These are phyloP conservation scores for Tipula unca DNA, from an alignment of 2,888 invertebrate species.

Conservation along the genomic window DNA sequence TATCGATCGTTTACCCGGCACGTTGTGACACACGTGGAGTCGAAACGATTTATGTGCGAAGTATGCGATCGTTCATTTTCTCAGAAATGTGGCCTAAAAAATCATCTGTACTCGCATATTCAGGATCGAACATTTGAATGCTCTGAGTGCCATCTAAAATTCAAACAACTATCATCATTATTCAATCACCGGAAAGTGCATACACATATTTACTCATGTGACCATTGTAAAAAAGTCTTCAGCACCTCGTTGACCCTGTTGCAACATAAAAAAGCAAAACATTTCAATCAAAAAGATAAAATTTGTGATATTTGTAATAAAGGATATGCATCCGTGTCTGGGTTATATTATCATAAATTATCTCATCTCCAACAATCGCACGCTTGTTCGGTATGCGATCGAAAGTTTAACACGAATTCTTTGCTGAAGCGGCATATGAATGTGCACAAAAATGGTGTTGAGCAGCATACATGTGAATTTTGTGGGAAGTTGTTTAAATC, in stretches of 20 bases:
- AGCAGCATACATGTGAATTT: neutral
- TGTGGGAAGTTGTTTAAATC: neutral
- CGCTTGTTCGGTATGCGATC: neutral
- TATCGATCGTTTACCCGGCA: neutral
- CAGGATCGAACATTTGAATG: neutral
- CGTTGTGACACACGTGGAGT: neutral
- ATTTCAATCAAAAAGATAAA: conserved; percentile 16
- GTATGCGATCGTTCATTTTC: neutral
- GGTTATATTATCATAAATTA: neutral
- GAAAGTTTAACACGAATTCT: neutral
- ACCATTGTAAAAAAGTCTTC: neutral
- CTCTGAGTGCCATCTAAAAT: neutral
- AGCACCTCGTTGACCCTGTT: neutral
- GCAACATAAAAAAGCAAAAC: conserved; percentile 8
- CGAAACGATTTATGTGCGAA: neutral
- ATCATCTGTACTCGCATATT: neutral
- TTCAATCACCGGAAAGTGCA: neutral
- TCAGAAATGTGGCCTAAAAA: neutral
- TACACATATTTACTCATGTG: neutral
- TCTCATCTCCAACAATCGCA: neutral
- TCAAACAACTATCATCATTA: neutral
- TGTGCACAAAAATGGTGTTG: neutral
- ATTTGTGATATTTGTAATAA: neutral
- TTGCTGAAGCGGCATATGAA: neutral
- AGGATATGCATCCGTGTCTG: neutral